A percentile compares a stretch with the other conserved stretches of the same genome.
Conservation (phyloP, 2,888 invertebrate species). For the Harpalus rubripes region DNA sequence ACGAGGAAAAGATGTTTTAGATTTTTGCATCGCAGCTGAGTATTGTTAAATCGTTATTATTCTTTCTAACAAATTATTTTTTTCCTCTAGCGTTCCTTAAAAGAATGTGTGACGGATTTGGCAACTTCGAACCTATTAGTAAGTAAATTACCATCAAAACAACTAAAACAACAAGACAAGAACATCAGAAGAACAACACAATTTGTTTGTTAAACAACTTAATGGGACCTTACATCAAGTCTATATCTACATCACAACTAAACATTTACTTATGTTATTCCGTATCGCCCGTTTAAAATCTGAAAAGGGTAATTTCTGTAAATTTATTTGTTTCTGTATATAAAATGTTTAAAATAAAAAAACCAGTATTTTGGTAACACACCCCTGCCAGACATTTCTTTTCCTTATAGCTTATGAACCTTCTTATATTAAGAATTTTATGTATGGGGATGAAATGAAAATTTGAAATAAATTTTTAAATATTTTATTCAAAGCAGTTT, state of each 20-base stretch:
- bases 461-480: too few species aligned
- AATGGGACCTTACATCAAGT: conserved; percentile 15
- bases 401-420: conserved; percentile 6
- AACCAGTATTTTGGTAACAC: conserved; percentile 63
- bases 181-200: conserved; percentile 19
- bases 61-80: conserved; percentile 68
- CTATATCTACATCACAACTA: conserved; percentile 22
- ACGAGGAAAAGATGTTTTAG: conserved; percentile 19
- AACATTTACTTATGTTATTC: conserved; percentile 33
- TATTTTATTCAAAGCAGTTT: too few species aligned
- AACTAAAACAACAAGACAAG: conserved; percentile 17
- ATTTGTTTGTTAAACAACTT: conserved; percentile 24
- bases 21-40: not conserved
- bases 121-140: conserved; percentile 37
- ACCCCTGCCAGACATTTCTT: conserved; percentile 1
- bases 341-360: conserved; percentile 59
- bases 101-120: conserved; percentile 85
- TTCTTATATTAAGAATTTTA: not conserved
- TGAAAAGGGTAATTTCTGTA: conserved; percentile 27
- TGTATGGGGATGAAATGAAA: too few species aligned
- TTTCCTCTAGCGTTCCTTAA: conserved; percentile 88
- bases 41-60: not conserved
- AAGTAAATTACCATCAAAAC: conserved; percentile 46
- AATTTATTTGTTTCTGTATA: conserved; percentile 54
- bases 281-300: conserved; percentile 31